Evolutionary conservation across 2,888 invertebrate genomes (phyloP), one percentile per base, ranked within the genome.

Genomic region (Podabrus alpinus): DNA sequence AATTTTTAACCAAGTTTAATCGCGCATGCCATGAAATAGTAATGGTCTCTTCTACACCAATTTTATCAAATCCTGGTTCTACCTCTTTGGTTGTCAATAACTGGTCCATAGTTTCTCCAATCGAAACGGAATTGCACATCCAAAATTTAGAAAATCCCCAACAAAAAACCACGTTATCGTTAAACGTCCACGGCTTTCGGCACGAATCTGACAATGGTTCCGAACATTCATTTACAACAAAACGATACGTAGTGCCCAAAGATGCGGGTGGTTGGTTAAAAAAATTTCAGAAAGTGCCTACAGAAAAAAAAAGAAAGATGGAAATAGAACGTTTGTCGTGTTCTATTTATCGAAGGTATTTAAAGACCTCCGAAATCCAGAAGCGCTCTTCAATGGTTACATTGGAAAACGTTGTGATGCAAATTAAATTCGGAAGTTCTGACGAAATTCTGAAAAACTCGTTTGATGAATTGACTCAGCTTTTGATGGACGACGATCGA

Each of bases 121-220:
- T 94, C 85, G 96, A 96, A 74, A 95, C 96, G 78, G 97, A 98
- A 88, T 89, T 99, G 17, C 94, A 94, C 84, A 96, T 99, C 82
- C 96, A 96, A 84, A 99, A 99, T 85, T 96, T 97, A 2, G 98
- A 98, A 86, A 98, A 98, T 1, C 97, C 97, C 85, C 97, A 94
- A 83, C 94, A 92, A 84, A 93, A 95, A 0, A 98, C 98, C 1
- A 94, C 97, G 83, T 88, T 99, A 69, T 91, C 95, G 79, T 98
- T 98, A 89, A 98, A 98, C 85, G 88, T 98, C 73, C 95, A 97
- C 0, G 99, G 98, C 15, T 99, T 99, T 88, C 94, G 98, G 82
- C 99, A 99, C 84, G 98, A 98, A 87, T 97, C 97, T 0, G 98
- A 98, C 87, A 92, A 98, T 79, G 97, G 97, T 64, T 98, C 97